A percentile compares a stretch with the other conserved stretches of the same genome.
These are phyloP conservation scores for Daphoenositta chrysoptera DNA, from an alignment of 2,113 vertebrate species.

Conservation along the genomic window DNA sequence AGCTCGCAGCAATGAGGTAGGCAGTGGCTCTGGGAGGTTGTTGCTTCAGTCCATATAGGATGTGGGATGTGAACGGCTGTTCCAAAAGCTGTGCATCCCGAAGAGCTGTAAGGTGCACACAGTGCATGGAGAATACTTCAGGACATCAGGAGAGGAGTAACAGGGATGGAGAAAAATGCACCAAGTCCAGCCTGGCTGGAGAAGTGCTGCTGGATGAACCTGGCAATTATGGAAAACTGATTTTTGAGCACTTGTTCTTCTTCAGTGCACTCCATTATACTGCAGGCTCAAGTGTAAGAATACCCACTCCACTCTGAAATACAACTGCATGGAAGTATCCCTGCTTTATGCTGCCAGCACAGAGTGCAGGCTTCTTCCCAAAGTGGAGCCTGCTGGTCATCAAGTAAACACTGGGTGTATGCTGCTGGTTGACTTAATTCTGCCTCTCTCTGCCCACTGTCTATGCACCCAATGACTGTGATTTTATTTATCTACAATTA, in stretches of 20 bases:
- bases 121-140: neutral
- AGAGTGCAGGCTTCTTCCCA: neutral
- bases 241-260: neutral
- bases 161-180: rapidly evolving
- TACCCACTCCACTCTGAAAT: neutral
- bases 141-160: neutral
- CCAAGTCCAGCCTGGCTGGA: neutral
- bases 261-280: neutral
- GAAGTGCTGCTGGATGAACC: neutral
- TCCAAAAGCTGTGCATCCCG: neutral
- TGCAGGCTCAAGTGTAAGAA: neutral
- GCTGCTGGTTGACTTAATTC: neutral
- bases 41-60: neutral
- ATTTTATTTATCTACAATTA: neutral
- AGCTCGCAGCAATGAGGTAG: neutral
- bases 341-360: too few relatives aligned
- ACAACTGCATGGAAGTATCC: neutral
- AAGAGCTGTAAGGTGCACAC: neutral
- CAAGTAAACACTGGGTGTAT: neutral
- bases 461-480: neutral
- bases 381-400: neutral
- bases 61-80: neutral
- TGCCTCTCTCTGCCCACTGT: neutral
- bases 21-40: neutral
- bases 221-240: neutral